Percentiles rank a stretch among this genome's conserved stretches.
phyloP scores from a whole-genome alignment of 2,888 invertebrate species.

The Diadegma fenestrale region DNA sequence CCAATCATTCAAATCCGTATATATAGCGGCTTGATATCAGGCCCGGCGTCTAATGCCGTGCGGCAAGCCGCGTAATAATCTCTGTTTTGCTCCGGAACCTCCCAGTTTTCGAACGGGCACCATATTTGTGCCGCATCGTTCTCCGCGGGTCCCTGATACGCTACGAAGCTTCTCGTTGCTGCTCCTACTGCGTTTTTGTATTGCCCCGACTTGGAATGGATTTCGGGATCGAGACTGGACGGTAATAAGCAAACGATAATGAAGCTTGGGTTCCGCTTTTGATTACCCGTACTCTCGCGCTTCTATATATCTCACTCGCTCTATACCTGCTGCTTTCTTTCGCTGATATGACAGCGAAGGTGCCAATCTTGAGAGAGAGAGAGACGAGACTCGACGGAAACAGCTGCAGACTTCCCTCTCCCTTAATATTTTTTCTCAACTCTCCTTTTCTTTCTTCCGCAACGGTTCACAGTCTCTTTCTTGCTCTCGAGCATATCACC shows the following conservation, averaged over 20 bases:
- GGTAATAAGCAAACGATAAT: slow-evolving; percentile 69
- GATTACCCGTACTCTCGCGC: slow-evolving; percentile 63
- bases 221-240: slow-evolving; percentile 64
- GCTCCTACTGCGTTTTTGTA: slow-evolving; percentile 7
- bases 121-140: slow-evolving; percentile 25
- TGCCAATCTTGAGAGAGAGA: slow-evolving; percentile 66
- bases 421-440: background rate
- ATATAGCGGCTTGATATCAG: slow-evolving; percentile 64
- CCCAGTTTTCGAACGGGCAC: slow-evolving; percentile 66
- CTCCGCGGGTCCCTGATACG: background rate
- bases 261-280: slow-evolving; percentile 69
- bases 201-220: slow-evolving; percentile 37
- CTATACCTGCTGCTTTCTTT: slow-evolving; percentile 17
- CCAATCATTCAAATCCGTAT: slow-evolving; percentile 81
- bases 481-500: slow-evolving; percentile 16
- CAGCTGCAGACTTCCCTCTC: slow-evolving; percentile 59
- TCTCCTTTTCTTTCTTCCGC: background rate
- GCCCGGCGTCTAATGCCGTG: slow-evolving; percentile 64
- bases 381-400: slow-evolving; percentile 31
- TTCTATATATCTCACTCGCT: slow-evolving; percentile 20
- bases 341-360: slow-evolving; percentile 68
- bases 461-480: background rate
- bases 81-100: slow-evolving; percentile 59
- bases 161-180: slow-evolving; percentile 1
- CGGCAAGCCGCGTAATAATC: slow-evolving; percentile 71